Base-by-base conservation (phyloP, 2,888 invertebrate species). In the Seira sanloemensis region DNA sequence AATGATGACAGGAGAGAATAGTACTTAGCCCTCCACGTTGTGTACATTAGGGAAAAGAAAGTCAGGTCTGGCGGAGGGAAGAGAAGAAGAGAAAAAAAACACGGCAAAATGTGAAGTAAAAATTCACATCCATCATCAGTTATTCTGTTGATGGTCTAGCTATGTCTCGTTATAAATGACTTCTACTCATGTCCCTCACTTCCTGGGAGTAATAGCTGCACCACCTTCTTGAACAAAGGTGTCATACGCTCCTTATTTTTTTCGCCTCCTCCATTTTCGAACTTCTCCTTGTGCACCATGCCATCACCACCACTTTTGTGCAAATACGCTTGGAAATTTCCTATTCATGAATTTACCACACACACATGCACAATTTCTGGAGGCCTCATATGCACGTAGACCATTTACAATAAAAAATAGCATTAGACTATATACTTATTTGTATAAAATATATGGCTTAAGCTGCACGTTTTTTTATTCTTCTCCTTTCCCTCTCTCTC, bases 61-160 rank as follows among this genome's bases (percentile, higher is more conserved):
- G 5, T 50, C 2, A 50, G 50, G 50, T 16, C 50, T 50, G 5
- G 50, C 16, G 50, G 4, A 37, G 5, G 37, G 4, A 37, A 37
- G 37, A n/a, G 4, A 37, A 37, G 37, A 37, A 37, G 37, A 12
- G 12, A 37, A 12, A 37, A 37, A 12, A 37, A 37, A 37, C 12
- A 50, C 12, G n/a, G 16, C 50, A 50, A 18, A 23, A n/a, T 19
- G 21, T 62, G 62, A 21, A 62, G 67, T 73, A 78, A 82, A 84
- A 84, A 79, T 46, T 84, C 76, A 84, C 84, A 84, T 84, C 79
- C 79, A 84, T 84, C 84, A 84, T 79, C 84, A 84, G 75, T 75
- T 84, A 84, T 84, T 84, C 84, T 71, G 78, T 78, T 84, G 84
- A 84, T 84, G 84, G 84, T 84, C 84, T 85, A 19, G 62, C 62